Evolutionary conservation across 2,797 vertebrate species (phyloP).

Genomic region (Enoplosus armatus): DNA sequence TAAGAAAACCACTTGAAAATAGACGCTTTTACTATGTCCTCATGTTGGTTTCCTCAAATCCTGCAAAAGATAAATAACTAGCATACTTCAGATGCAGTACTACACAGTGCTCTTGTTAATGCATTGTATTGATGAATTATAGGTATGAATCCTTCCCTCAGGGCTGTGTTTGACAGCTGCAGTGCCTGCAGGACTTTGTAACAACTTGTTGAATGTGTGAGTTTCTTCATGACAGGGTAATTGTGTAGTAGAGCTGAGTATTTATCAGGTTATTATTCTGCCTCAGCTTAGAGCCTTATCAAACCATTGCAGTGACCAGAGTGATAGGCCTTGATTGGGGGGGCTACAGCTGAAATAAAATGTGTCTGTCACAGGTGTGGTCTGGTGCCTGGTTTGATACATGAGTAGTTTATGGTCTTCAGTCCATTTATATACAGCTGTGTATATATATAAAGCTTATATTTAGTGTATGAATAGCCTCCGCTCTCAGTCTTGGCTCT

Average conservation of each 20-base stretch:
- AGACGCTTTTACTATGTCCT: neutral
- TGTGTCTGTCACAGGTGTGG: slow-evolving; percentile 16
- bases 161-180: slow-evolving; percentile 20
- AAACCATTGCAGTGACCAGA: neutral
- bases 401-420: slow-evolving; percentile 33
- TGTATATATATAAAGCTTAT: slow-evolving; percentile 29
- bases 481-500: slow-evolving; percentile 16
- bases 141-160: neutral
- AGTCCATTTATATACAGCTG: slow-evolving; percentile 34
- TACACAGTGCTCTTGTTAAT: neutral
- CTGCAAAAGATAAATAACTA: neutral
- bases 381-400: slow-evolving; percentile 27
- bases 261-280: slow-evolving; percentile 11
- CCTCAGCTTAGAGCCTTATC: neutral
- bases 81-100: neutral
- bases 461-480: slow-evolving; percentile 17
- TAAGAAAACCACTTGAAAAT: slow-evolving; percentile 30
- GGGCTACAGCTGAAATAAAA: neutral
- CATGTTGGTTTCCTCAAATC: neutral
- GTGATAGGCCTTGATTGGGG: neutral
- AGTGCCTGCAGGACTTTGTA: slow-evolving; percentile 29
- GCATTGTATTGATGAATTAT: neutral
- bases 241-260: neutral
- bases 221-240: neutral
- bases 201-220: slow-evolving; percentile 39